Evolutionary conservation across 2,797 vertebrate species (phyloP).

Genomic region (Pangasius krempfi): DNA sequence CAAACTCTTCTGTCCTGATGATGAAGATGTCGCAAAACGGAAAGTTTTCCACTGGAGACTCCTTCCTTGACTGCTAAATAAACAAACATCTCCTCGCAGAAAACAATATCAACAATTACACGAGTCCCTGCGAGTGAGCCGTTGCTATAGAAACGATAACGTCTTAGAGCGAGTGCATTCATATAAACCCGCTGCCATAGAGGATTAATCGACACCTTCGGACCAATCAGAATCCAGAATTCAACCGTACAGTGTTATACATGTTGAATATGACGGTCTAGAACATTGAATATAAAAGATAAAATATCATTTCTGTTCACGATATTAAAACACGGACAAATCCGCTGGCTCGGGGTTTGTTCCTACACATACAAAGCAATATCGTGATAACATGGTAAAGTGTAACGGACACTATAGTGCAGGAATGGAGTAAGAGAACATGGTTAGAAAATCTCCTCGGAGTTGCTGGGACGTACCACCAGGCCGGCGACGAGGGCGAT

Average conservation of each 20-base stretch:
- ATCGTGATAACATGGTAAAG: neutral
- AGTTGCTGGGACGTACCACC: conserved; percentile 72
- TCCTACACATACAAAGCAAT: neutral
- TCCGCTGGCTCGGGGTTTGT: neutral
- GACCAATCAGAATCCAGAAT: neutral
- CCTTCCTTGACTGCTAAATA: no score
- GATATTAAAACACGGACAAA: neutral
- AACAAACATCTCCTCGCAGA: no score
- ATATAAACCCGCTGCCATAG: no score
- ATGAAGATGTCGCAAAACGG: no score
- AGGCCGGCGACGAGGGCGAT: conserved; percentile 80
- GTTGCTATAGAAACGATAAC: no score
- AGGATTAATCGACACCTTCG: neutral
- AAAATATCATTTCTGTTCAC: neutral
- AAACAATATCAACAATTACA: no score
- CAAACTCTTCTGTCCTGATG: no score
- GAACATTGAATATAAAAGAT: no score
- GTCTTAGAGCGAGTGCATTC: no score
- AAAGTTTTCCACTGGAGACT: no score
- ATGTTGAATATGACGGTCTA: no score
- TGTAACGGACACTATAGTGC: neutral
- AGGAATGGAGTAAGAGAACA: neutral
- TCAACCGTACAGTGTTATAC: neutral
- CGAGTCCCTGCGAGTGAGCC: no score
- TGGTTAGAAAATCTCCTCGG: neutral